These are phyloP conservation scores for Galerucella nymphaeae DNA, from an alignment of 2,888 invertebrate species.

Conservation along the genomic window DNA sequence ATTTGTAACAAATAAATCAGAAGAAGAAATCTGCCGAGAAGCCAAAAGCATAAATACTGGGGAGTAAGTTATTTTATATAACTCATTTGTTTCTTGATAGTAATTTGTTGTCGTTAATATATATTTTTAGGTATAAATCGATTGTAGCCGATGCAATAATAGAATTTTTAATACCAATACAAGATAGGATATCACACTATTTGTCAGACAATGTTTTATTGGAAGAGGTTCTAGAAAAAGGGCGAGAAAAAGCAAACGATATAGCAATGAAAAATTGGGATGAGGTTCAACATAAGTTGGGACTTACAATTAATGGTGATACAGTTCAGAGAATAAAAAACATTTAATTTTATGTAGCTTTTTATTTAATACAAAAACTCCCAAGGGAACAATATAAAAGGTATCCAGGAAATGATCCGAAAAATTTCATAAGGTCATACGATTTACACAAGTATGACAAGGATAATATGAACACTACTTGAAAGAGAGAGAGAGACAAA, in stretches of 20 bases:
- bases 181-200: slow-evolving; percentile 69
- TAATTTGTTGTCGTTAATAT: not conserved
- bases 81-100: not conserved
- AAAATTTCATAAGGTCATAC: too few species aligned
- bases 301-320: slow-evolving; percentile 55
- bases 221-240: slow-evolving; percentile 68
- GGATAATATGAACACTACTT: too few species aligned
- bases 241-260: slow-evolving; percentile 68
- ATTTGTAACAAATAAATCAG: slow-evolving; percentile 73
- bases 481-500: too few species aligned
- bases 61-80: slow-evolving; percentile 67
- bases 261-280: slow-evolving; percentile 69
- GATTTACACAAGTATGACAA: too few species aligned
- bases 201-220: slow-evolving; percentile 73
- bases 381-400: not conserved
- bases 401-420: too few species aligned
- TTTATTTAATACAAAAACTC: not conserved
- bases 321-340: slow-evolving; percentile 27
- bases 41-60: slow-evolving; percentile 77
- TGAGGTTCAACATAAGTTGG: slow-evolving; percentile 71
- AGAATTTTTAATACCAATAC: slow-evolving; percentile 77
- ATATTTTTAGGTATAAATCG: slow-evolving; percentile 72
- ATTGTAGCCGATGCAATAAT: slow-evolving; percentile 79
- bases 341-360: not conserved
- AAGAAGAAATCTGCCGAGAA: slow-evolving; percentile 78